These are phyloP conservation scores for Eumaeus atala DNA, from an alignment of 1,140 invertebrate species.

Conservation along the genomic window DNA sequence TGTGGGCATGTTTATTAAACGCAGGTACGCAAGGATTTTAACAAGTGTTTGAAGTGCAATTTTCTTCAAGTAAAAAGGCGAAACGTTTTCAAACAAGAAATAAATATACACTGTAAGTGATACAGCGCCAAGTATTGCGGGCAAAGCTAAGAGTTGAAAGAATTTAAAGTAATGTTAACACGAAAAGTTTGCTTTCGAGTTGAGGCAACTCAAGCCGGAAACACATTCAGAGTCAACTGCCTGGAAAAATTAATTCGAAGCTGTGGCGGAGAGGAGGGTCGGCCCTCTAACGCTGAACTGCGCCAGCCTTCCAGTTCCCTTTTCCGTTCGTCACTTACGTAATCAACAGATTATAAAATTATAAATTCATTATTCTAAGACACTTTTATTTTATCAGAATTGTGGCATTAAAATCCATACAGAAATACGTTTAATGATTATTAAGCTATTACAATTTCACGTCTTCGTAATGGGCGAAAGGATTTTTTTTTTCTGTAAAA, in stretches of 20 bases:
- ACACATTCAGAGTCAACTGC: constrained; percentile 66
- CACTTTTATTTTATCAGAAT: not conserved
- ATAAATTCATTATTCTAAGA: not conserved
- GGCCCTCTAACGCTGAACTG: constrained; percentile 31
- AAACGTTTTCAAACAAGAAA: constrained; percentile 52
- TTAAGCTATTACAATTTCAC: too few species aligned
- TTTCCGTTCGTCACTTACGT: constrained; percentile 22
- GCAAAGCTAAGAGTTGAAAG: constrained; percentile 61
- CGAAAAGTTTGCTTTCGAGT: constrained; percentile 69
- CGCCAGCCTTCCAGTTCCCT: constrained; percentile 37
- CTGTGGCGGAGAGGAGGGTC: constrained; percentile 40
- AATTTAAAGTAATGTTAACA: constrained; percentile 69
- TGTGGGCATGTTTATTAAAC: not conserved
- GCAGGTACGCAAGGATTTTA: constrained; percentile 29
- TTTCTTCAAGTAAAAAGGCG: constrained; percentile 38
- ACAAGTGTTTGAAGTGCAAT: constrained; percentile 46
- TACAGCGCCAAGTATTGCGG: constrained; percentile 57
- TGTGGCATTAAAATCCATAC: too few species aligned
- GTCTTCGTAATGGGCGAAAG: too few species aligned
- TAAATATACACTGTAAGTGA: constrained; percentile 49
- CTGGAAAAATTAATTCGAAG: constrained; percentile 68
- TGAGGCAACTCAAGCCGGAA: constrained; percentile 61
- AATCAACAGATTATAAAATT: constrained; percentile 7
- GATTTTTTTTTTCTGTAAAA: too few species aligned
- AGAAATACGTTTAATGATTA: too few species aligned